Conservation (phyloP, 2,113 vertebrate genomes). For the Eurystomus gularis region DNA sequence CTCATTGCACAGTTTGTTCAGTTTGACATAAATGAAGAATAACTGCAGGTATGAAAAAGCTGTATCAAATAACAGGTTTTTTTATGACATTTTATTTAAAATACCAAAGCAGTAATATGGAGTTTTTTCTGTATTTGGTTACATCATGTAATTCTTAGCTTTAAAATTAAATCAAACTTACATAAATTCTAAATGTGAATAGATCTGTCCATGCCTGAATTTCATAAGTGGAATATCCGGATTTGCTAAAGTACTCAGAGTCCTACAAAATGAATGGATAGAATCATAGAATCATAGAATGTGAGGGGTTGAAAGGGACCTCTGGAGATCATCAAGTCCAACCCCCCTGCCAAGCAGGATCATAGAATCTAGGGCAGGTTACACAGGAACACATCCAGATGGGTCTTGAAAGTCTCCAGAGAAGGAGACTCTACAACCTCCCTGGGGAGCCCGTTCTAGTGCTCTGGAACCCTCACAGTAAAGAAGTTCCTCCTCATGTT, state of each 20-base stretch:
- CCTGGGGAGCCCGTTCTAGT: too few relatives aligned
- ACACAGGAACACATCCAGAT: too few relatives aligned
- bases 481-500: too few relatives aligned
- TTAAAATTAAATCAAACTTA: background rate
- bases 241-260: background rate
- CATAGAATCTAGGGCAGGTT: too few relatives aligned
- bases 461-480: too few relatives aligned
- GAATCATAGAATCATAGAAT: too few relatives aligned
- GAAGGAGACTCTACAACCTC: too few relatives aligned
- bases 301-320: too few relatives aligned
- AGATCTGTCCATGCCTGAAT: background rate
- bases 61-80: background rate
- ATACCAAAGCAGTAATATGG: background rate
- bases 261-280: background rate
- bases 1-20: background rate
- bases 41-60: background rate
- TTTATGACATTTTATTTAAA: background rate
- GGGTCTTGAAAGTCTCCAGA: too few relatives aligned
- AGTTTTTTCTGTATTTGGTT: background rate
- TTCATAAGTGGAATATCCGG: background rate
- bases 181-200: background rate
- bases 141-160: background rate
- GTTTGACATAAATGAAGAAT: background rate
- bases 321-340: too few relatives aligned
- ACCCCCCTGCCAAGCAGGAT: too few relatives aligned